Conservation (phyloP, 2,888 invertebrate species). For the Nowickia ferox region DNA sequence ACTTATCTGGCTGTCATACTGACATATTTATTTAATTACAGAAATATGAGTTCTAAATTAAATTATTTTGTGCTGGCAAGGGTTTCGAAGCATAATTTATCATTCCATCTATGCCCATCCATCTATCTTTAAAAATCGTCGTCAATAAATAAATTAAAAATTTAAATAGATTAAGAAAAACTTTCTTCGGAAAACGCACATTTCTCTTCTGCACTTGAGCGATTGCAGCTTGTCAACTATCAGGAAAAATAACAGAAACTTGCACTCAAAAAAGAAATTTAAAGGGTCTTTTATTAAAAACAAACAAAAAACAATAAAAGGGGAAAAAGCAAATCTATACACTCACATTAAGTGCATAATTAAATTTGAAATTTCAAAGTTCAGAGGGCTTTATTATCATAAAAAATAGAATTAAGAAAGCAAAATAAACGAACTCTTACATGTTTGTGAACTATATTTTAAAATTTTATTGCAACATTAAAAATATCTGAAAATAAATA, state of each 20-base stretch:
- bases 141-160: conserved; percentile 34
- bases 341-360: conserved; percentile 57
- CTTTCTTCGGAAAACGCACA: neutral
- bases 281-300: neutral
- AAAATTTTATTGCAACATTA: conserved; percentile 45
- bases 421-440: conserved; percentile 27
- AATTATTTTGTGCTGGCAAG: conserved; percentile 27
- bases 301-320: neutral
- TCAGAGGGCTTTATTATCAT: conserved; percentile 46
- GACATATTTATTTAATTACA: conserved; percentile 47
- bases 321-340: conserved; percentile 15
- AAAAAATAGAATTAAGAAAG: conserved; percentile 4
- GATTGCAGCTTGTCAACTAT: conserved; percentile 29
- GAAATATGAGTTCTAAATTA: conserved; percentile 21
- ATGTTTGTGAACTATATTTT: conserved; percentile 25
- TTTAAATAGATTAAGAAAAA: conserved; percentile 32
- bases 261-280: conserved; percentile 7
- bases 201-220: neutral
- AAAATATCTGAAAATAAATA: conserved; percentile 39
- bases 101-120: conserved; percentile 14
- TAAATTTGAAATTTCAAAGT: conserved; percentile 56
- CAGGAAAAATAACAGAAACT: conserved; percentile 43
- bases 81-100: conserved; percentile 27
- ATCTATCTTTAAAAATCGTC: conserved; percentile 23
- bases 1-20: conserved; percentile 55